Percentiles rank a stretch among this genome's conserved stretches.
These are phyloP conservation scores for Caprella mutica DNA, from an alignment of 2,888 invertebrate genomes.

Conservation along the genomic window DNA sequence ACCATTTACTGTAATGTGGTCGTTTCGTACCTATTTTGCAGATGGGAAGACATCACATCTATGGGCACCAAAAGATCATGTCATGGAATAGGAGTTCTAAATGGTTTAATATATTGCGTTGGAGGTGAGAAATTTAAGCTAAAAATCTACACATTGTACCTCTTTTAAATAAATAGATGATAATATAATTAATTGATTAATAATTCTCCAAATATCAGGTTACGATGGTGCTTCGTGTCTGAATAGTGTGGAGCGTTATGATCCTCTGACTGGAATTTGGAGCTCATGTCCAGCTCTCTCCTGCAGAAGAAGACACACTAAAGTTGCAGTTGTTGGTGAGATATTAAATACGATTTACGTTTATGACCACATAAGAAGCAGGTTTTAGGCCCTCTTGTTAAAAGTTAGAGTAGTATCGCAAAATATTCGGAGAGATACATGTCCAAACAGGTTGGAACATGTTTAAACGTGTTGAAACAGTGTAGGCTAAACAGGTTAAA, in stretches of 20 bases:
- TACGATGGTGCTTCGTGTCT: slow-evolving; percentile 59
- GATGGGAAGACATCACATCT: slow-evolving; percentile 52
- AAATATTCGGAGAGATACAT: no score
- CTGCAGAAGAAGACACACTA: slow-evolving; percentile 53
- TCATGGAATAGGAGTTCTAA: slow-evolving; percentile 41
- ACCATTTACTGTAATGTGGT: no score
- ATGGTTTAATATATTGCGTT: slow-evolving; percentile 34
- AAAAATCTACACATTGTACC: no score
- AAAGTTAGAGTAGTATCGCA: no score
- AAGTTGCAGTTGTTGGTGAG: slow-evolving; percentile 51
- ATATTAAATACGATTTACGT: slow-evolving; percentile 15
- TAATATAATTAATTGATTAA: no score
- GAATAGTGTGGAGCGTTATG: slow-evolving; percentile 56
- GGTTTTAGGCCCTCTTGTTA: no score
- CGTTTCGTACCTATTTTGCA: background rate
- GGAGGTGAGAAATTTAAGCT: no score
- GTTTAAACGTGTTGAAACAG: no score
- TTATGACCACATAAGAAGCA: background rate
- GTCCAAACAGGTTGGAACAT: no score
- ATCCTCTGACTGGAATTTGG: slow-evolving; percentile 57
- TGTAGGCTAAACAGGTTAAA: no score
- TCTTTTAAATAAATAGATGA: no score
- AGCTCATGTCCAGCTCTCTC: slow-evolving; percentile 58
- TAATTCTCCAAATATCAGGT: slow-evolving; percentile 43
- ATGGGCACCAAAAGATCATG: slow-evolving; percentile 58